Conservation (phyloP, 2,113 vertebrate genomes). For the Ictidomys tridecemlineatus region DNA sequence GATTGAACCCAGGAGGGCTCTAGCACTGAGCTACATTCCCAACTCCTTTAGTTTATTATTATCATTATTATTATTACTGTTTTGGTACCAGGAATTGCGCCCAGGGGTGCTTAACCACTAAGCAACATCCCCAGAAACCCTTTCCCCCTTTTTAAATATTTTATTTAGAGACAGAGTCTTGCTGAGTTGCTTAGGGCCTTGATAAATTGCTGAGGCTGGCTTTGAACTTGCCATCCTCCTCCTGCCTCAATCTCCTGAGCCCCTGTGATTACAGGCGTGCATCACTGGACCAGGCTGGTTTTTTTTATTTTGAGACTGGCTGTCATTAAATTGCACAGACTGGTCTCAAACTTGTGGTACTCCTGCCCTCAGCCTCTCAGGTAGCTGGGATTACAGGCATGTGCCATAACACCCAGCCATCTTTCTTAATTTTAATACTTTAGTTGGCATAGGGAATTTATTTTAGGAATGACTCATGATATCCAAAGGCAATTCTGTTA, state of each 20-base stretch:
- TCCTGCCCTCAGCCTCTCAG: neutral
- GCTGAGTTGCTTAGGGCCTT: too few relatives aligned
- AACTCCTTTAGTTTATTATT: too few relatives aligned
- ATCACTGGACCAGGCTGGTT: neutral
- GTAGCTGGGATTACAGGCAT: neutral
- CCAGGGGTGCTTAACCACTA: too few relatives aligned
- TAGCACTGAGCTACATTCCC: neutral
- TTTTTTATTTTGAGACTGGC: neutral
- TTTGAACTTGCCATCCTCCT: too few relatives aligned
- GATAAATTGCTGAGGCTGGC: too few relatives aligned
- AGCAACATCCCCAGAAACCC: neutral
- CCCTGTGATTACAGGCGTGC: too few relatives aligned
- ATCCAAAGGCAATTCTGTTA: slow-evolving; percentile 23
- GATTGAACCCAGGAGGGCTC: neutral
- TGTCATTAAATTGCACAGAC: neutral
- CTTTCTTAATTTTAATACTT: slow-evolving; percentile 46
- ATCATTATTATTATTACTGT: too few relatives aligned
- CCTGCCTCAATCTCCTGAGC: too few relatives aligned
- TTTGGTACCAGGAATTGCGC: too few relatives aligned
- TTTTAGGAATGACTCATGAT: slow-evolving; percentile 58
- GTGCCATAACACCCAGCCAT: neutral
- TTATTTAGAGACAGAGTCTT: too few relatives aligned
- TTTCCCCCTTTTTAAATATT: too few relatives aligned
- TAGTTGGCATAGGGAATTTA: neutral
- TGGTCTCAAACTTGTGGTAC: neutral